Evolutionary conservation across 2,888 invertebrate genomes (phyloP).

Genomic region (Rugalucina vietnamica): DNA sequence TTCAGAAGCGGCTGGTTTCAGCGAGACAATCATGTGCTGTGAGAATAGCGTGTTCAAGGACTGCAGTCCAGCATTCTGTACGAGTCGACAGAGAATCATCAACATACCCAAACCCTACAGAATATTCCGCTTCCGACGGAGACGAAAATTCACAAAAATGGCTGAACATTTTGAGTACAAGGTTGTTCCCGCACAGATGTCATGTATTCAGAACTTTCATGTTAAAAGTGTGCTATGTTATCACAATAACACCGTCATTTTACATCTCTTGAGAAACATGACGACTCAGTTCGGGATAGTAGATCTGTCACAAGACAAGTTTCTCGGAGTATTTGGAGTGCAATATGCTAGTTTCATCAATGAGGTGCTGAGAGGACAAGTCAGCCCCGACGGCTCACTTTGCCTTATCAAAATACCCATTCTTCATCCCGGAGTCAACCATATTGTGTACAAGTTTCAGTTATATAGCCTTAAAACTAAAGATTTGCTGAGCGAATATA

Average conservation of each 20-base stretch:
- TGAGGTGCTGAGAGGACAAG: constrained; percentile 80
- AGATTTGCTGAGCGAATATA: constrained; percentile 74
- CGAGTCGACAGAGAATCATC: constrained; percentile 82
- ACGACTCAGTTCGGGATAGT: constrained; percentile 83
- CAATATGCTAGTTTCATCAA: constrained; percentile 81
- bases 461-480: constrained; percentile 79
- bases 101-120: constrained; percentile 82
- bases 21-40: constrained; percentile 80
- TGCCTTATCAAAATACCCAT: constrained; percentile 81
- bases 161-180: constrained; percentile 84
- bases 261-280: constrained; percentile 82
- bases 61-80: constrained; percentile 83
- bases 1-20: constrained; percentile 82
- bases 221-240: constrained; percentile 83
- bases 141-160: constrained; percentile 83
- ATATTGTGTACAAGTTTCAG: constrained; percentile 75
- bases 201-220: constrained; percentile 83
- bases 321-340: constrained; percentile 82
- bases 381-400: constrained; percentile 81
- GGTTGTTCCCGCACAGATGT: constrained; percentile 84
- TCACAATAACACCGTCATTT: constrained; percentile 79
- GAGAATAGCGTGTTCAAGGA: constrained; percentile 82
- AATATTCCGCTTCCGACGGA: constrained; percentile 81
- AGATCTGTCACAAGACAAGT: constrained; percentile 81
- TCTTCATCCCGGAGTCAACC: constrained; percentile 66